These are phyloP conservation scores for Oncorhynchus mykiss DNA, from an alignment of 2,113 vertebrate species.

Conservation along the genomic window DNA sequence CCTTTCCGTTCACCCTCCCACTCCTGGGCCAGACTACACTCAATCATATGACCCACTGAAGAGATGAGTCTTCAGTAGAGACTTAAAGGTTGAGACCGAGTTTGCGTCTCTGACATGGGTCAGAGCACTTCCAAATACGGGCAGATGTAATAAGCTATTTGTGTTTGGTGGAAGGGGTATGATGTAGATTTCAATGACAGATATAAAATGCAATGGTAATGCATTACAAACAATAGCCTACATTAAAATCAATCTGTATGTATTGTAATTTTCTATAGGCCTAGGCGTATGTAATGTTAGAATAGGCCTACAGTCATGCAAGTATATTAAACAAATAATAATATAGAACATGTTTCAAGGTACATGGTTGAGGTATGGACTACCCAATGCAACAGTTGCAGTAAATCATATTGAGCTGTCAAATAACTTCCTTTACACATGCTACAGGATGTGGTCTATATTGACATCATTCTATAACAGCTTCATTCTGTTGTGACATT, in stretches of 20 bases:
- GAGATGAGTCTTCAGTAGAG: too few species aligned
- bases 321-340: neutral
- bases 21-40: too few species aligned
- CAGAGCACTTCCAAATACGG: slow-evolving; percentile 70
- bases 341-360: too few species aligned
- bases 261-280: too few species aligned
- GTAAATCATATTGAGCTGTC: neutral
- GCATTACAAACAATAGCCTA: neutral
- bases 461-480: neutral
- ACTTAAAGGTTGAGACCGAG: too few species aligned
- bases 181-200: neutral
- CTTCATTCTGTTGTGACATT: neutral
- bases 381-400: neutral
- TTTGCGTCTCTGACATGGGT: too few species aligned
- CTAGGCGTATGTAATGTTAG: neutral
- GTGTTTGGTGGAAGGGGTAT: slow-evolving; percentile 23
- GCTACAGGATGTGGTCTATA: neutral
- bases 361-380: neutral
- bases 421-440: neutral
- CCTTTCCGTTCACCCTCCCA: too few species aligned
- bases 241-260: neutral
- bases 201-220: neutral
- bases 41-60: too few species aligned
- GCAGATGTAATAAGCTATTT: slow-evolving; percentile 57
- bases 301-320: neutral